Conservation (phyloP, 2,797 vertebrate genomes). For the Rhinella marina region DNA sequence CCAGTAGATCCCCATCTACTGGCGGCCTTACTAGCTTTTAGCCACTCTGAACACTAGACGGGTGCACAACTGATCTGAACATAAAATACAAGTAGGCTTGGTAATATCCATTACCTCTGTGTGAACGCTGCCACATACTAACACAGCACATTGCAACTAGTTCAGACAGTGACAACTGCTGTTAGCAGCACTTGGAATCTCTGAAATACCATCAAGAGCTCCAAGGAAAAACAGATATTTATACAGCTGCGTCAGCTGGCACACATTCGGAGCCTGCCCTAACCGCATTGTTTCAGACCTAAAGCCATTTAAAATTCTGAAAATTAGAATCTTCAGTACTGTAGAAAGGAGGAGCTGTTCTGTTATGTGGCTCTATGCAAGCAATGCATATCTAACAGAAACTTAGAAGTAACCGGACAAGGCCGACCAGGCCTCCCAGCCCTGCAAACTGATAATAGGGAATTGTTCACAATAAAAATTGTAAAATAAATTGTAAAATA, state of each 20-base stretch:
- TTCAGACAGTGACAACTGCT: conserved; percentile 21
- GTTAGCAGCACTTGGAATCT: conserved; percentile 11
- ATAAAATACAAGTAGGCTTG: background rate
- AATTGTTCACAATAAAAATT: background rate
- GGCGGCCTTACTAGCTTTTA: too few relatives aligned
- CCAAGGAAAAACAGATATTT: conserved; percentile 25
- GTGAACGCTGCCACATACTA: background rate
- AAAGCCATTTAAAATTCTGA: conserved; percentile 13
- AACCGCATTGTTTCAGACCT: conserved; percentile 8
- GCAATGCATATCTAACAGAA: background rate
- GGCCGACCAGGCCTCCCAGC: background rate
- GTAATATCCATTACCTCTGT: background rate
- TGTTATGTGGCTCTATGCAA: background rate
- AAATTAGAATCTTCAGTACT: background rate
- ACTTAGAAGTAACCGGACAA: background rate
- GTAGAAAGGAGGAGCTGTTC: background rate
- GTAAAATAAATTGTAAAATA: background rate
- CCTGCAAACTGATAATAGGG: background rate
- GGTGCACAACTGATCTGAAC: background rate
- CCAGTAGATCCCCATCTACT: too few relatives aligned
- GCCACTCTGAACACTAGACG: too few relatives aligned
- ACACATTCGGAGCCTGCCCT: background rate
- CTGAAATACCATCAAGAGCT: conserved; percentile 35
- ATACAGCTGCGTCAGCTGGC: conserved; percentile 11
- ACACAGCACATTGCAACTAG: background rate